Base-by-base conservation (phyloP, 2,888 invertebrate genomes). In the Argyresthia albistria region DNA sequence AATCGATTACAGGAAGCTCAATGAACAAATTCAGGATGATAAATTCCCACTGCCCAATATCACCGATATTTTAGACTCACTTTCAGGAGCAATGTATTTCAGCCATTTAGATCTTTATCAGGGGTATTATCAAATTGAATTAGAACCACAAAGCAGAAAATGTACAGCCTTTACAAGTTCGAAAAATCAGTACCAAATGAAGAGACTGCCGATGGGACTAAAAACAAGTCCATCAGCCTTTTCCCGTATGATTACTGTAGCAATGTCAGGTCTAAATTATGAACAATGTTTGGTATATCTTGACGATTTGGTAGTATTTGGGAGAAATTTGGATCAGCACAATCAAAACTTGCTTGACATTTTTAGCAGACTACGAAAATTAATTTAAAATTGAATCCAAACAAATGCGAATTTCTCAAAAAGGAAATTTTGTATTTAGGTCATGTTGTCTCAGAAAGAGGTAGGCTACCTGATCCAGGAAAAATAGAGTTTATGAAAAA, bases 401-500 rank as follows among this genome's bases (percentile, higher is more conserved):
- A 7, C 14, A 59, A 59, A 46, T 57, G 57, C 39, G 35, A 53
- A n/a, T 56, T 56, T 48, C 37, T 58, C n/a, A 46, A 54, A 47
- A 57, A 56, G 52, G 52, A 56, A 50, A 47, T 55, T 14, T 15
- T 57, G 6, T 58, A 56, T 53, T 52, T 58, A n/a, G 57, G 57
- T 8, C 56, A 58, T 53, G 12, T 57, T 11, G 52, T 57, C 4
- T 50, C 55, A 8, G 42, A 10, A 9, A 15, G 52, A 42, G 58
- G 58, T 4, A 43, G 59, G 7, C 25, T 43, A 46, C 57, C 58
- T 14, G 52, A 52, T 37, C 52, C 52, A 16, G 14, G 15, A 11
- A 52, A 52, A 46, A 52, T 25, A 1, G 46, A 36, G 15, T 37
- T 37, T 37, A 10, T 52, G 11, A 37, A 52, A 52, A 46, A 52